phyloP scores from a whole-genome alignment of 2,888 invertebrate genomes.

The Junonia oenone region DNA sequence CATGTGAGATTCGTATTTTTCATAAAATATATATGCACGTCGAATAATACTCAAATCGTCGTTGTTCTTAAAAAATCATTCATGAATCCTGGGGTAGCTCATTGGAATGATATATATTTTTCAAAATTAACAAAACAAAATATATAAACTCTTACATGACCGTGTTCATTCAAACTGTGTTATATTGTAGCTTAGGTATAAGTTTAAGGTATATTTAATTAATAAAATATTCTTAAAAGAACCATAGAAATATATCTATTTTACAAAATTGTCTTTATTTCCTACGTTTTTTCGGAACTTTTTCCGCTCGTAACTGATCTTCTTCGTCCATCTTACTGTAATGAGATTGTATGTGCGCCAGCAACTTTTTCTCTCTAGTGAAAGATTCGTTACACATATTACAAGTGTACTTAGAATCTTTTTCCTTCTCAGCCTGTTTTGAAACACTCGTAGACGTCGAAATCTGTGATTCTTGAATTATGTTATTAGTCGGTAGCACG shows the following conservation, averaged over 20 bases:
- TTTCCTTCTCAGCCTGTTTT: constrained; percentile 36
- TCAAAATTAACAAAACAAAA: neutral
- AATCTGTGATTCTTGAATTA: constrained; percentile 70
- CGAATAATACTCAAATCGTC: too few species aligned
- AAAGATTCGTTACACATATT: constrained; percentile 64
- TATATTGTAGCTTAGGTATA: neutral
- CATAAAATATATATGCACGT: too few species aligned
- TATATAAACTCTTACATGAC: neutral
- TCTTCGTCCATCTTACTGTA: constrained; percentile 63
- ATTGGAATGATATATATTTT: neutral
- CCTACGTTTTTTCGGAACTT: constrained; percentile 26
- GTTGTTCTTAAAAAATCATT: too few species aligned
- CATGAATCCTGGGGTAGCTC: neutral
- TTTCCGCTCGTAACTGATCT: constrained; percentile 40
- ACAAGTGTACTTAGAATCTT: constrained; percentile 50
- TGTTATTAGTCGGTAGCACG: constrained; percentile 63
- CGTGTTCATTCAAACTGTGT: neutral
- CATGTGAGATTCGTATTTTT: too few species aligned
- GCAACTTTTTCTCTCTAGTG: constrained; percentile 63
- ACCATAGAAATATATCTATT: too few species aligned
- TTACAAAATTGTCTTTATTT: neutral
- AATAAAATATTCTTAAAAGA: neutral
- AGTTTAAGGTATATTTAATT: neutral
- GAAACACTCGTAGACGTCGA: constrained; percentile 52
- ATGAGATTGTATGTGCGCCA: constrained; percentile 65